Evolutionary conservation across 2,113 vertebrate genomes (phyloP), one percentile per base, ranked within the genome.

Genomic region (Hippoglossus stenolepis): DNA sequence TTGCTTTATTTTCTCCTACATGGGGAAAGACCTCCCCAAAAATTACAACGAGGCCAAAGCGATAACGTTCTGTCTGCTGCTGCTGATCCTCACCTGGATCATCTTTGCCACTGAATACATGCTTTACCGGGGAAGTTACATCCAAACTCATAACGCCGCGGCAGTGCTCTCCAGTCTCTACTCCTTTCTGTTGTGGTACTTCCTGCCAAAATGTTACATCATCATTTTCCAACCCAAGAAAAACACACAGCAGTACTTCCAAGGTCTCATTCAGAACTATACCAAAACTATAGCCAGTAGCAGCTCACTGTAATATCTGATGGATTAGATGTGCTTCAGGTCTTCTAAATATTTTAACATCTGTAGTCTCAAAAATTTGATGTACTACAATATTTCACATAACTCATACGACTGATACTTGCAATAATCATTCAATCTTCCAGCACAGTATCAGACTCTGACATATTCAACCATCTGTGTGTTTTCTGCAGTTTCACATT

Each of bases 31-130:
- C 69, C 95, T 97, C 7, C 96, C 97, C 0, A 96, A 96, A 82
- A 95, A 95, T 84, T 97, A 98, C 89, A 97, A 94, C 0, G 96
- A 97, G 79, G 96, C 96, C 73, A 97, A 96, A 90, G 92, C 94
- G 18, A 94, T 97, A 74, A 96, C 96, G 0, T 96, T 96, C 84
- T 94, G 96, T 77, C 88, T 97, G 40, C 88, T 97, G 15, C 84
- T 96, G 70, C 93, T 94, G 57, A 93, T 95, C 13, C 45, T 94
- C 47, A 94, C 92, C 66, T 95, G 95, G 94, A 93, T 96, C 31
- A 8, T 86, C 24, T 95, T 90, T 82, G 77, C 82, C 58, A 95
- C 94, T 38, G 21, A 26, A 1, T 63, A 56, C 1, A 65, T 90
- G 12, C 23, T 96, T 59, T 94, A 93, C 75, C 59, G n/a, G 18